Evolutionary conservation across 2,888 invertebrate genomes (phyloP).

Genomic region (Melangyna quadrimaculata): DNA sequence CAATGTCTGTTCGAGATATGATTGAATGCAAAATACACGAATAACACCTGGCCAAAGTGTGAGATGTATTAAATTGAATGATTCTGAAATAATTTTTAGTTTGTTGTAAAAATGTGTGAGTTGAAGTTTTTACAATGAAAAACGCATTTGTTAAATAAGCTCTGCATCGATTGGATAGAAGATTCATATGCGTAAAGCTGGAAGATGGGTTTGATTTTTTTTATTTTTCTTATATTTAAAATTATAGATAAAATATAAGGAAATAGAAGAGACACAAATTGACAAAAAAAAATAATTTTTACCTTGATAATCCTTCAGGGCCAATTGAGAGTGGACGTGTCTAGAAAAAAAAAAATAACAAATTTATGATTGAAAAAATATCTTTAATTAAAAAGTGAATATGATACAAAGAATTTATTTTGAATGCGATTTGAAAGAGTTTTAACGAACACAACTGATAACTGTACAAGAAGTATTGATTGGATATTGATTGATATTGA

Average conservation of each 20-base stretch:
- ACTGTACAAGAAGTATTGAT: too few species aligned
- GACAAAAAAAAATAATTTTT: slow-evolving; percentile 57
- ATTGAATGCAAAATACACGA: not conserved
- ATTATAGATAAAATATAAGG: not conserved
- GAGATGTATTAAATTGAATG: not conserved
- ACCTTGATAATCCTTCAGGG: slow-evolving; percentile 81
- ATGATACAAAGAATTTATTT: too few species aligned
- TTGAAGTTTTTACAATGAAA: slow-evolving; percentile 61
- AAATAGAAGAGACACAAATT: not conserved
- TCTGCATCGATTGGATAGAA: slow-evolving; percentile 16
- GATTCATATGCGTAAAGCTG: slow-evolving; percentile 43
- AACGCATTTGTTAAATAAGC: slow-evolving; percentile 42
- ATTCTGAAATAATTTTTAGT: not conserved
- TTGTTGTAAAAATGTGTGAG: slow-evolving; percentile 24
- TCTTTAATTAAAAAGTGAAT: too few species aligned
- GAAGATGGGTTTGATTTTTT: slow-evolving; percentile 29
- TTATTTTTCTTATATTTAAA: slow-evolving; percentile 1
- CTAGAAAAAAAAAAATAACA: slow-evolving; percentile 73
- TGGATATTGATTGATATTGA: too few species aligned
- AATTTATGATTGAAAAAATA: not conserved
- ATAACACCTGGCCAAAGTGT: not conserved
- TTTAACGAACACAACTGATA: too few species aligned
- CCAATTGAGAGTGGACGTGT: slow-evolving; percentile 81
- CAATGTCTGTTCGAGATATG: not conserved
- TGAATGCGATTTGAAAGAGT: too few species aligned